Evolutionary conservation across 2,797 vertebrate species (phyloP).

Genomic region (Gallinago nigripennis): DNA sequence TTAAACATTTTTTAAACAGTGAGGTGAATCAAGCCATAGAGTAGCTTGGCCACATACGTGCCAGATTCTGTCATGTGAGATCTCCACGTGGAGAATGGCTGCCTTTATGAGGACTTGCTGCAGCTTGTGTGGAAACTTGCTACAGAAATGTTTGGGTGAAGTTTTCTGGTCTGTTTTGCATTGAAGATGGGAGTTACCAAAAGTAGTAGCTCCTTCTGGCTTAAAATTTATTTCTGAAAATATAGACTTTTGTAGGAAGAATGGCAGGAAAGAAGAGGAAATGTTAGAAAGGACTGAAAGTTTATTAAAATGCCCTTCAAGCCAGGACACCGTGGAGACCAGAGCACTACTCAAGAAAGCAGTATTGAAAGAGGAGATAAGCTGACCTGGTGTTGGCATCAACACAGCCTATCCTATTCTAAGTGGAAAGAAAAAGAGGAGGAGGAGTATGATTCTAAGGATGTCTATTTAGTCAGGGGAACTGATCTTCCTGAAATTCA

Average conservation of each 20-base stretch:
- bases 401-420: not conserved
- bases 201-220: not conserved
- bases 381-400: not conserved
- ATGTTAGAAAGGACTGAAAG: not conserved
- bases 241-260: not conserved
- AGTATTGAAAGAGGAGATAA: not conserved
- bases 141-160: not conserved
- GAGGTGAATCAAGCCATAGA: not conserved
- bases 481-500: not conserved
- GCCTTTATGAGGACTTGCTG: not conserved
- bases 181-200: not conserved
- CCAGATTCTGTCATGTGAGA: rapidly evolving
- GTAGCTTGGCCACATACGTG: not conserved
- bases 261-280: not conserved
- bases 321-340: not conserved
- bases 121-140: not conserved
- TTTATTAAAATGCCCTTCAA: not conserved
- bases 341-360: not conserved
- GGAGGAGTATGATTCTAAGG: not conserved
- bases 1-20: not conserved
- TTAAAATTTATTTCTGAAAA: not conserved
- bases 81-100: not conserved
- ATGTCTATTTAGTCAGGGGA: not conserved
- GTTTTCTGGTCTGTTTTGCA: not conserved
- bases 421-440: not conserved